Evolutionary conservation across 1,140 invertebrate genomes (phyloP).

Genomic region (Brachionus rubens): DNA sequence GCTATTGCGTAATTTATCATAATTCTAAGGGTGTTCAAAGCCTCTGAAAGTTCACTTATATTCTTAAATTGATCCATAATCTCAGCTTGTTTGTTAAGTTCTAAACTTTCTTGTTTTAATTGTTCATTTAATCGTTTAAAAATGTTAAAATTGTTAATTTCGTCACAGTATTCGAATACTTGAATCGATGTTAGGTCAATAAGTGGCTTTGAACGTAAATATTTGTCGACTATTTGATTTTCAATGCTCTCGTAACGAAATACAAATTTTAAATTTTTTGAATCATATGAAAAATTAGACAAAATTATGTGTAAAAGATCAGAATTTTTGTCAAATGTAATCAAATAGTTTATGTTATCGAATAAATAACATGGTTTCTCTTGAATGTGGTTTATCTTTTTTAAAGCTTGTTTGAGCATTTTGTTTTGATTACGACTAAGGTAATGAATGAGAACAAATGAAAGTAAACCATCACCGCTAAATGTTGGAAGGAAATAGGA

Average conservation of each 20-base stretch:
- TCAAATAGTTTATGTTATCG: background rate
- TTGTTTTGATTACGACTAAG: conserved; percentile 51
- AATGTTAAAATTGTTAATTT: conserved; percentile 1
- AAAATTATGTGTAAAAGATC: background rate
- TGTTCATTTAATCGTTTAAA: conserved; percentile 21
- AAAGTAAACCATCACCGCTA: conserved; percentile 50
- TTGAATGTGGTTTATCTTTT: background rate
- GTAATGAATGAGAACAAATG: conserved; percentile 50
- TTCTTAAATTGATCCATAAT: conserved; percentile 24
- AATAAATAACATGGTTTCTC: background rate
- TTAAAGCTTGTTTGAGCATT: conserved; percentile 47
- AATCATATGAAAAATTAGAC: conserved; percentile 24
- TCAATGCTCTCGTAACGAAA: conserved; percentile 18
- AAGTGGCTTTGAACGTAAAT: background rate
- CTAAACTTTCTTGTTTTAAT: background rate
- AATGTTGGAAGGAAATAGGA: conserved; percentile 50
- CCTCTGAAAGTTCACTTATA: conserved; percentile 18
- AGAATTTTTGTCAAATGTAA: conserved; percentile 3
- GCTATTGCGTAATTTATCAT: conserved; percentile 3
- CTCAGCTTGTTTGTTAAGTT: background rate
- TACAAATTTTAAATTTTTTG: background rate
- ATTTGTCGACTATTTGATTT: conserved; percentile 12
- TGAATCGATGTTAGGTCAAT: conserved; percentile 7
- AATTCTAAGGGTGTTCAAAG: conserved; percentile 3
- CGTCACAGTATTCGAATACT: conserved; percentile 17